Evolutionary conservation across 2,888 invertebrate genomes (phyloP).

Genomic region (Lasioglossum zephyrum): DNA sequence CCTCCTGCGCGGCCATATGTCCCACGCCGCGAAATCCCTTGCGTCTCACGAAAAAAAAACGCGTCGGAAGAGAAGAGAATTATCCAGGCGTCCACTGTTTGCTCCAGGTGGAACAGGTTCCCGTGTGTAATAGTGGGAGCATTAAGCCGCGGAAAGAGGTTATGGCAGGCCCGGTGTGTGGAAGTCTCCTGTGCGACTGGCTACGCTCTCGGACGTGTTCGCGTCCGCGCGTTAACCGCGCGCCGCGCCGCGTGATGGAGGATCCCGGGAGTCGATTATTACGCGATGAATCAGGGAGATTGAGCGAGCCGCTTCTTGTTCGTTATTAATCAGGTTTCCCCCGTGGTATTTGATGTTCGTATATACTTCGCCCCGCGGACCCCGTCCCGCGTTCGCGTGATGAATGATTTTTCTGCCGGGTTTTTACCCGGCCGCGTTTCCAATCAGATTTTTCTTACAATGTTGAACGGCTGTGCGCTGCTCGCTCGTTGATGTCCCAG

Average conservation of each 20-base stretch:
- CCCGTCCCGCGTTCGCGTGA: background rate
- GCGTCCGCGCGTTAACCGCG: conserved; percentile 5
- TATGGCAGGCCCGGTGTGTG: conserved; percentile 35
- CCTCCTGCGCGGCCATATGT: background rate
- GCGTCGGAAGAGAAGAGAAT: conserved; percentile 53
- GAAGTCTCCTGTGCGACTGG: background rate
- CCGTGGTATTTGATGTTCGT: background rate
- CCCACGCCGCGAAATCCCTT: background rate
- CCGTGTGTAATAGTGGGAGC: conserved; percentile 55
- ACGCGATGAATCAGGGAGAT: conserved; percentile 28
- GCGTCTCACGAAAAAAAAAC: conserved; percentile 29
- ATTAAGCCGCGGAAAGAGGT: conserved; percentile 55
- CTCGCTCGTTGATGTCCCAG: background rate
- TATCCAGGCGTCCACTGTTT: conserved; percentile 25
- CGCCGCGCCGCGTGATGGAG: conserved; percentile 3
- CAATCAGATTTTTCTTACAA: background rate
- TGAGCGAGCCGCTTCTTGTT: conserved; percentile 19
- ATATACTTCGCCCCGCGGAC: background rate
- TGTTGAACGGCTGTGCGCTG: background rate
- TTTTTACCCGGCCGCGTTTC: background rate
- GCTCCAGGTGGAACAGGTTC: conserved; percentile 45
- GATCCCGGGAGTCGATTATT: conserved; percentile 32
- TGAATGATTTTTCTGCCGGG: background rate
- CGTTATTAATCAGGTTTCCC: conserved; percentile 28
- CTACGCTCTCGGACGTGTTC: background rate